phyloP scores from a whole-genome alignment of 2,113 vertebrate species.

The Poicephalus gulielmi region DNA sequence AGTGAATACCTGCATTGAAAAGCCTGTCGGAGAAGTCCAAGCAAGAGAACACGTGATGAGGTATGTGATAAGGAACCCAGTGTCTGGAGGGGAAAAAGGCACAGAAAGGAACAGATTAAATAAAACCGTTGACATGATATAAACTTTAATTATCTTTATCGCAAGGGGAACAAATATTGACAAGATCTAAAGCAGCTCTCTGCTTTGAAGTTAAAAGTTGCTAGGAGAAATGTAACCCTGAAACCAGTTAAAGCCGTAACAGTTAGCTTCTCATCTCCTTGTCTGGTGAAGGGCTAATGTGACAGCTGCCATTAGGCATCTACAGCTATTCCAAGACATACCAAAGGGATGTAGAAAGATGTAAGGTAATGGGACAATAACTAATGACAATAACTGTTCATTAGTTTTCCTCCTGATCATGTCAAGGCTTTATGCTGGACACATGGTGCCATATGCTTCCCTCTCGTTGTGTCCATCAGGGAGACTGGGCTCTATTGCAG shows the following conservation, averaged over 20 bases:
- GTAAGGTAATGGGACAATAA: background rate
- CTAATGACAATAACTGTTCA: background rate
- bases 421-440: background rate
- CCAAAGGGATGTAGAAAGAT: background rate
- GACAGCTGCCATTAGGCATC: slow-evolving; percentile 51
- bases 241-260: slow-evolving; percentile 9
- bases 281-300: slow-evolving; percentile 17
- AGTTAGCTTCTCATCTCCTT: background rate
- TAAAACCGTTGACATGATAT: background rate
- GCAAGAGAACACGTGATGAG: background rate
- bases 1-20: background rate
- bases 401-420: background rate
- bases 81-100: background rate
- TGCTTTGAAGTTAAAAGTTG: slow-evolving; percentile 45
- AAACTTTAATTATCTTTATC: background rate
- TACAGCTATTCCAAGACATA: slow-evolving; percentile 6
- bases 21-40: background rate
- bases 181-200: background rate
- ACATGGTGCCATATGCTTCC: background rate
- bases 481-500: background rate
- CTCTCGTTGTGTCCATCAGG: background rate
- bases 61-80: background rate
- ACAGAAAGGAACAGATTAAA: background rate
- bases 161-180: slow-evolving; percentile 1
- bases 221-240: slow-evolving; percentile 31